A percentile compares a stretch with the other conserved stretches of the same genome.
phyloP scores from a whole-genome alignment of 2,113 vertebrate genomes.

The Platysteira castanea region DNA sequence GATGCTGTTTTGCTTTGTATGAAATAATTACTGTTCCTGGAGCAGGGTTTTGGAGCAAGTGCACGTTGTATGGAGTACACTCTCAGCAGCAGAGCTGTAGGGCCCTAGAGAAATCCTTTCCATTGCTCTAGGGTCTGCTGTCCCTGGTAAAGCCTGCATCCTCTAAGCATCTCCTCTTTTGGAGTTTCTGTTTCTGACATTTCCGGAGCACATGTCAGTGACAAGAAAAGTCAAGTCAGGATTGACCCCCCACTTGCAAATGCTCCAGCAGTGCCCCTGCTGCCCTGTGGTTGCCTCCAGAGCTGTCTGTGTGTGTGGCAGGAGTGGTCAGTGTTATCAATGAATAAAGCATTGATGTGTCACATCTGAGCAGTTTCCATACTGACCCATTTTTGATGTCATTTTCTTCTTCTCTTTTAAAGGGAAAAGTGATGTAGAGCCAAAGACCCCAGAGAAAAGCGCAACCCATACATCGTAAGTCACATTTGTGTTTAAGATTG shows the following conservation, averaged over 20 bases:
- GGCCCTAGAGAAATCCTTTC: not conserved
- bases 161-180: not conserved
- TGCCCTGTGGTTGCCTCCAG: not conserved
- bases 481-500: conserved; percentile 31
- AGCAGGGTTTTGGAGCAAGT: not conserved
- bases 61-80: not conserved
- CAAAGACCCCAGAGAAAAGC: conserved; percentile 81
- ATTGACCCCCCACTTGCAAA: not conserved
- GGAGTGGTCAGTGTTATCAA: not conserved
- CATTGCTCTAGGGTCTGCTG: not conserved
- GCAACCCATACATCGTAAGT: conserved; percentile 96
- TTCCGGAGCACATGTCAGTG: not conserved
- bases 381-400: conserved; percentile 53
- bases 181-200: not conserved
- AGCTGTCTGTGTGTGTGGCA: not conserved
- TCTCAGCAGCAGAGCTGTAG: not conserved
- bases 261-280: not conserved
- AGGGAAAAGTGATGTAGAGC: conserved; percentile 84
- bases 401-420: conserved; percentile 69
- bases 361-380: conserved; percentile 4
- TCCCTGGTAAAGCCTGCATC: not conserved
- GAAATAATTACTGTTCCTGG: not conserved
- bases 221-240: not conserved
- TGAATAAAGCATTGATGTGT: conserved; percentile 35
- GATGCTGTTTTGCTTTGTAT: not conserved